Conservation (phyloP, 2,888 invertebrate species). For the Blera fallax region DNA sequence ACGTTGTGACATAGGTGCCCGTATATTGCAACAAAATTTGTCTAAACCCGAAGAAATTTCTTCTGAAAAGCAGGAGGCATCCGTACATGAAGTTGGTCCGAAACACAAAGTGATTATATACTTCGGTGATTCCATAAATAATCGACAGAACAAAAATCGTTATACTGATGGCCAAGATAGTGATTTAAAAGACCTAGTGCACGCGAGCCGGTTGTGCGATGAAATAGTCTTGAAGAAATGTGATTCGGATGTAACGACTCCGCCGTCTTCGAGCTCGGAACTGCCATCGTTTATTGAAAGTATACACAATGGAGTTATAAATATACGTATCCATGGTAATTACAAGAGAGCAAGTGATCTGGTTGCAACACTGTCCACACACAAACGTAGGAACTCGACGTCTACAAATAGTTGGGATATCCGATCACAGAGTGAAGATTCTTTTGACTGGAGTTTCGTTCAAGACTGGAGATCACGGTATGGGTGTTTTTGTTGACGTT, state of each 20-base stretch:
- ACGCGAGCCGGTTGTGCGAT: slow-evolving; percentile 73
- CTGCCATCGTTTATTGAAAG: slow-evolving; percentile 82
- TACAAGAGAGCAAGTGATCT: slow-evolving; percentile 85
- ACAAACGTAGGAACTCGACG: slow-evolving; percentile 76
- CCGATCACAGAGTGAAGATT: slow-evolving; percentile 79
- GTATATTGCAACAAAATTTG: slow-evolving; percentile 61
- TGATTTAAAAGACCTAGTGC: slow-evolving; percentile 63
- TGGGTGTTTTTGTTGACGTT: neutral
- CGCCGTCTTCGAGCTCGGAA: slow-evolving; percentile 78
- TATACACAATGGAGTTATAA: slow-evolving; percentile 83
- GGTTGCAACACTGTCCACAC: slow-evolving; percentile 83
- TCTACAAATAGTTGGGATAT: slow-evolving; percentile 59
- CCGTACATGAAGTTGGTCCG: slow-evolving; percentile 53
- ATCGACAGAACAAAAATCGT: slow-evolving; percentile 72
- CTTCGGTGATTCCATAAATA: slow-evolving; percentile 86
- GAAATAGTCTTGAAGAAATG: slow-evolving; percentile 69
- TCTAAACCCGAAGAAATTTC: neutral
- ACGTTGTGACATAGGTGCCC: slow-evolving; percentile 78
- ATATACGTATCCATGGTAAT: slow-evolving; percentile 85
- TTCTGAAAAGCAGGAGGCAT: slow-evolving; percentile 79
- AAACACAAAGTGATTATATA: slow-evolving; percentile 88
- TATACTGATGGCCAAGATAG: slow-evolving; percentile 33
- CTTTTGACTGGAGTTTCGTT: slow-evolving; percentile 89
- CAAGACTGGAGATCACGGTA: slow-evolving; percentile 89
- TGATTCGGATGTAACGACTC: slow-evolving; percentile 49